Evolutionary conservation across 2,888 invertebrate species (phyloP), one percentile per base, ranked within the genome.

Genomic region (Polia nebulosa): DNA sequence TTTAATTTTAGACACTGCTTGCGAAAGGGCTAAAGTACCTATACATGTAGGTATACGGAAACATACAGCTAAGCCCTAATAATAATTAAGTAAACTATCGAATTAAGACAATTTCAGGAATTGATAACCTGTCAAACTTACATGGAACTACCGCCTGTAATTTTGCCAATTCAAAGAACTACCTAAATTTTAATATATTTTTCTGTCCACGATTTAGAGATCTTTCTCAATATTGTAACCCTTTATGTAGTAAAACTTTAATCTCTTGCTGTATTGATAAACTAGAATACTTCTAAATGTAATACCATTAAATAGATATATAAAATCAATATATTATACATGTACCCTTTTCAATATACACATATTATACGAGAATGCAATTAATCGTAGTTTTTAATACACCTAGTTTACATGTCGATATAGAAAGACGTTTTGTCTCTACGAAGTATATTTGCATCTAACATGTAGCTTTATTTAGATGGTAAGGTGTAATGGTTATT

Each of bases 391-490:
- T 58, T 72, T 67, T 72, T 41, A 53, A 53, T 47, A 41, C 32
- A 41, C 5, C 29, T 17, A 6, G 15, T 44, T 51, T 41, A 29
- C 39, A 57, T 68, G 70, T 60, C 32, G 55, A 41, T 66, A 47
- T 53, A 47, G 34, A 11, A 29, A 17, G 51, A 60, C 32, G 5
- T 69, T 72, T 57, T 71, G 47, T 64, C 53, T 36, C 22, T n/a
- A 36, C 13, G 22, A 45, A 52, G 32, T 72, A 58, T 78, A 59
- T 51, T 66, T 17, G 62, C 17, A 66, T 78, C 39, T 62, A 65
- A 41, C 45, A 72, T 25, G 66, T 78, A 76, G 58, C 45, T 78
- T 65, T 76, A 78, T 59, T 62, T 61, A 78, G 49, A n/a, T 36
- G 36, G 17, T 78, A 73, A 66, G 66, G 34, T 44, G n/a, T 63